A percentile compares a stretch with the other conserved stretches of the same genome.
Conservation (phyloP, 53 echinoderm and acorn worm genomes). For the Patiria pectinifera region DNA sequence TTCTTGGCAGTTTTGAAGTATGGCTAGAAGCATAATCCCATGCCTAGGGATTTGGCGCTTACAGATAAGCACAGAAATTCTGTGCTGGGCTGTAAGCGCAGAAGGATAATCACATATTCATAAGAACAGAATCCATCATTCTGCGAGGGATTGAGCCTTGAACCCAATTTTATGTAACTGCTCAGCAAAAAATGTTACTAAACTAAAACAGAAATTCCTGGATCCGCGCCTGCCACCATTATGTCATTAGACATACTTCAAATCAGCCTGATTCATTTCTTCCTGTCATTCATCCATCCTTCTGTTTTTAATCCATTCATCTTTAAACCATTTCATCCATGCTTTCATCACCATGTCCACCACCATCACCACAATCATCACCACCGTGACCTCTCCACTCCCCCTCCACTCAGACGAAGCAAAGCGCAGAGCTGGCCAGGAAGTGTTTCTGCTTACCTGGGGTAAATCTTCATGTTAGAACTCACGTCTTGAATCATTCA, state of each 20-base stretch:
- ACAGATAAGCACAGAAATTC: too few species aligned
- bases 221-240: too few species aligned
- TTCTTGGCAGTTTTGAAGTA: conserved; percentile 1
- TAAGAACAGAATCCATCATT: too few species aligned
- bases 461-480: conserved; percentile 30
- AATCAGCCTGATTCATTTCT: background rate
- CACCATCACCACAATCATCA: conserved; percentile 60
- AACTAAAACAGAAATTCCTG: too few species aligned
- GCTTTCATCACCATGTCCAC: conserved; percentile 22
- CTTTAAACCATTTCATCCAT: conserved; percentile 24
- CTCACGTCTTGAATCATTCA: background rate
- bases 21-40: background rate
- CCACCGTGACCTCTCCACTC: conserved; percentile 51
- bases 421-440: conserved; percentile 28
- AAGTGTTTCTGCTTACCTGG: conserved; percentile 59
- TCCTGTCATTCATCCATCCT: conserved; percentile 15
- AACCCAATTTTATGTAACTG: too few species aligned
- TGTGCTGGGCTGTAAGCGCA: too few species aligned
- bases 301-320: conserved; percentile 15
- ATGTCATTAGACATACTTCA: background rate
- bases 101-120: too few species aligned
- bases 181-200: too few species aligned
- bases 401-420: conserved; percentile 29
- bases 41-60: background rate
- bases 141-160: too few species aligned